Conservation (phyloP, 2,797 vertebrate genomes). For the Clarias pachynema region DNA sequence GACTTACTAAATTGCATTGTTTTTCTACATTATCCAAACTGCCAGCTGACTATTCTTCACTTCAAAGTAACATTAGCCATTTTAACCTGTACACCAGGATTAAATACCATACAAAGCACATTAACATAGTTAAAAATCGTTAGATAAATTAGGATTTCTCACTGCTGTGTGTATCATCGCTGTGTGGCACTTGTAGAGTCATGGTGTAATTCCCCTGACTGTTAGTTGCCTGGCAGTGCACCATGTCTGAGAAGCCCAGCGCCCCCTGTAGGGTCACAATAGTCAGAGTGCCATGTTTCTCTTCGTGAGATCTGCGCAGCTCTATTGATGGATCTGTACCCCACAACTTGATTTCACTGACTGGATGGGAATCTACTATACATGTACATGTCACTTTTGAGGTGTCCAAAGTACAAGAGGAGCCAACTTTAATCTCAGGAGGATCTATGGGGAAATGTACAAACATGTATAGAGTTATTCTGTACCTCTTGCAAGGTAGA, state of each 20-base stretch:
- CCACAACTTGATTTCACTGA: slow-evolving; percentile 61
- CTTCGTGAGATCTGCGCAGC: slow-evolving; percentile 42
- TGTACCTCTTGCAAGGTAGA: neutral
- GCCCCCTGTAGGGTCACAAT: slow-evolving; percentile 51
- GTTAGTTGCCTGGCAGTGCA: slow-evolving; percentile 70
- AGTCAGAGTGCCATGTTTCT: slow-evolving; percentile 54
- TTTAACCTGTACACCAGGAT: neutral
- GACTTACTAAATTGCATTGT: neutral
- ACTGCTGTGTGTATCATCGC: slow-evolving; percentile 51
- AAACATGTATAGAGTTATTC: neutral
- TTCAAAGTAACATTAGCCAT: neutral
- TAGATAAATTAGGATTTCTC: neutral
- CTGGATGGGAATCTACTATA: slow-evolving; percentile 66
- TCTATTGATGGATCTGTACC: slow-evolving; percentile 39
- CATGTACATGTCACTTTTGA: slow-evolving; percentile 63
- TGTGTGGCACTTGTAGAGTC: slow-evolving; percentile 49
- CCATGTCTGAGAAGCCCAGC: slow-evolving; percentile 36
- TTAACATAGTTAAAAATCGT: neutral
- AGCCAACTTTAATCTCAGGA: slow-evolving; percentile 64
- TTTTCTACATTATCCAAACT: neutral
- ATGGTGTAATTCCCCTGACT: slow-evolving; percentile 52
- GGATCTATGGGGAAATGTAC: slow-evolving; percentile 59
- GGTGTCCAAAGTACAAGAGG: slow-evolving; percentile 60
- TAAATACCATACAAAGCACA: neutral
- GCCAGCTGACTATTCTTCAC: neutral